Evolutionary conservation across 1,140 invertebrate species (phyloP).

Genomic region (Atta cephalotes): DNA sequence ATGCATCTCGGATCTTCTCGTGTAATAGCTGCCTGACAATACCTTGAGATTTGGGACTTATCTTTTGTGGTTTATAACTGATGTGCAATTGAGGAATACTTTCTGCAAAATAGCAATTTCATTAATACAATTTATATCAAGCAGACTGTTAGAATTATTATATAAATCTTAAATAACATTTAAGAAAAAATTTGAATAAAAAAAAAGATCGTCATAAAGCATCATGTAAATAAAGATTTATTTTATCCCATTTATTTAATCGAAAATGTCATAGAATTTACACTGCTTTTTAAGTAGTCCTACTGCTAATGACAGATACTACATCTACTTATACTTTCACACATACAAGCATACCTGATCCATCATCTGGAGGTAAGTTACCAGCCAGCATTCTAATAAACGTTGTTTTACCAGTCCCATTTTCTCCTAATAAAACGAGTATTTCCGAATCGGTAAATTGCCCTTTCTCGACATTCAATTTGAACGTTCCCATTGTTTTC

Average conservation of each 20-base stretch:
- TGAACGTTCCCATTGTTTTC: constrained; percentile 95
- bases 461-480: constrained; percentile 93
- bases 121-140: constrained; percentile 8
- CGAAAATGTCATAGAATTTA: no score
- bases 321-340: not conserved
- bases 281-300: no score
- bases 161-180: not conserved
- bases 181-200: not conserved
- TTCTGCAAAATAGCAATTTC: constrained; percentile 83
- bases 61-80: constrained; percentile 99
- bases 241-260: no score
- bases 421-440: constrained; percentile 98
- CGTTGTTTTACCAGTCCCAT: constrained; percentile 99
- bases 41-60: constrained; percentile 98
- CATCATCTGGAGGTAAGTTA: constrained; percentile 96
- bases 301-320: no score
- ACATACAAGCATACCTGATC: constrained; percentile 87
- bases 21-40: constrained; percentile 96
- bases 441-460: constrained; percentile 99
- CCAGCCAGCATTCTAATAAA: constrained; percentile 99
- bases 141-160: not conserved
- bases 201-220: not conserved
- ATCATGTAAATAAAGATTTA: no score
- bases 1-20: constrained; percentile 98
- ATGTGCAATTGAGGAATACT: constrained; percentile 97